phyloP scores from a whole-genome alignment of 1,140 invertebrate species.

The Ostrea edulis region DNA sequence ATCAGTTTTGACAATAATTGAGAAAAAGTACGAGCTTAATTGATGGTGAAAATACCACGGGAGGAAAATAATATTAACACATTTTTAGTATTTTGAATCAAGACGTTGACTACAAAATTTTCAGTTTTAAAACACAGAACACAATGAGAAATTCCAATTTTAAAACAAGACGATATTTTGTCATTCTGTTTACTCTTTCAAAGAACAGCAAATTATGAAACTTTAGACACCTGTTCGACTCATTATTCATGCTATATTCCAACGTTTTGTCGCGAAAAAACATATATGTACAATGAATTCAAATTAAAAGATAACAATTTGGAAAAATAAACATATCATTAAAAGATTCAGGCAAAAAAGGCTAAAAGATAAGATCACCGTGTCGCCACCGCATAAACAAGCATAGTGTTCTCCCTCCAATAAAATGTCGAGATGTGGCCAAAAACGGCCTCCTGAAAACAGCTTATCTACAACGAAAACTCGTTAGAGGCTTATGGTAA shows the following conservation, averaged over 20 bases:
- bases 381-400: constrained; percentile 30
- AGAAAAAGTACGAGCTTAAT: background rate
- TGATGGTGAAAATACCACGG: background rate
- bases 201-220: background rate
- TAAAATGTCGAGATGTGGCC: constrained; percentile 10
- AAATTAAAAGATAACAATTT: constrained; percentile 33
- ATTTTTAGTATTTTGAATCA: too few relatives aligned
- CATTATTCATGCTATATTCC: background rate
- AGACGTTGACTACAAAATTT: too few relatives aligned
- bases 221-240: background rate
- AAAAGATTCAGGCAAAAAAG: constrained; percentile 32
- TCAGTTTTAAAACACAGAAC: too few relatives aligned
- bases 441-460: background rate
- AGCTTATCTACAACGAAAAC: constrained; percentile 1
- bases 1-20: constrained; percentile 1
- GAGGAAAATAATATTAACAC: too few relatives aligned
- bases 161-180: background rate
- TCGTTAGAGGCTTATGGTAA: constrained; percentile 27
- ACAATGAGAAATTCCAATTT: too few relatives aligned
- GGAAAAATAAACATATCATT: constrained; percentile 32
- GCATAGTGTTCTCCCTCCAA: background rate
- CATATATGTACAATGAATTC: background rate
- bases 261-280: constrained; percentile 4
- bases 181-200: background rate
- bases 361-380: constrained; percentile 11